Percentiles rank a stretch among this genome's conserved stretches.
These are phyloP conservation scores for Tamandua tetradactyla DNA, from an alignment of 2,797 vertebrate species.

Conservation along the genomic window DNA sequence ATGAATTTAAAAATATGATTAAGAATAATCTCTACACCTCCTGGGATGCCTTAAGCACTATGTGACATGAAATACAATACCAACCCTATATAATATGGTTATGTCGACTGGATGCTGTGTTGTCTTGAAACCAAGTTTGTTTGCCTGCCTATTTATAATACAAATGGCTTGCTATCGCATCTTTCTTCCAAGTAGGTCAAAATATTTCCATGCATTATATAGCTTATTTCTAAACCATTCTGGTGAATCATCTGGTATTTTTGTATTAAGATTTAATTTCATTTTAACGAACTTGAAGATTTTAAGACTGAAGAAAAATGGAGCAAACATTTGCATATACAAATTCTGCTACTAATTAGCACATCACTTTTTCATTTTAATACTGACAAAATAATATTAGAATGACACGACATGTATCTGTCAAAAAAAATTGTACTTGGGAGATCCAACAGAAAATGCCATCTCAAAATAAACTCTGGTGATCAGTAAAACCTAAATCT, in stretches of 20 bases:
- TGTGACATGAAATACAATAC: not conserved
- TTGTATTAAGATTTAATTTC: slow-evolving; percentile 26
- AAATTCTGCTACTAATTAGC: not conserved
- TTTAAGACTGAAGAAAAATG: not conserved
- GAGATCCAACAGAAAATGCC: not conserved
- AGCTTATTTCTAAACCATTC: slow-evolving; percentile 41
- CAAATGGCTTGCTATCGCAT: slow-evolving; percentile 8
- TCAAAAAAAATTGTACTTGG: not conserved
- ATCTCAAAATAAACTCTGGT: not conserved
- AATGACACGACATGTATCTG: not conserved
- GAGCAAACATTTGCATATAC: slow-evolving; percentile 12
- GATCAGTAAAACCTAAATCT: not conserved
- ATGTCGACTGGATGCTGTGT: not conserved
- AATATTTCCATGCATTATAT: slow-evolving; percentile 46
- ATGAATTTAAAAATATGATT: slow-evolving; percentile 43
- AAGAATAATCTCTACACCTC: not conserved
- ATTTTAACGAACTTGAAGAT: slow-evolving; percentile 18
- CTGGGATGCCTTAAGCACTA: not conserved
- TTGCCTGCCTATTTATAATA: slow-evolving; percentile 35
- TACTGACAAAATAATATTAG: not conserved
- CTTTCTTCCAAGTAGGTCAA: slow-evolving; percentile 51
- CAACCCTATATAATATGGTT: not conserved
- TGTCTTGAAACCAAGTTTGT: slow-evolving; percentile 8
- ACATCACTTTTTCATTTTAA: not conserved
- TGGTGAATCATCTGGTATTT: slow-evolving; percentile 33